Evolutionary conservation across 2,113 vertebrate genomes (phyloP).

Genomic region (pig (Sus scrofa)): DNA sequence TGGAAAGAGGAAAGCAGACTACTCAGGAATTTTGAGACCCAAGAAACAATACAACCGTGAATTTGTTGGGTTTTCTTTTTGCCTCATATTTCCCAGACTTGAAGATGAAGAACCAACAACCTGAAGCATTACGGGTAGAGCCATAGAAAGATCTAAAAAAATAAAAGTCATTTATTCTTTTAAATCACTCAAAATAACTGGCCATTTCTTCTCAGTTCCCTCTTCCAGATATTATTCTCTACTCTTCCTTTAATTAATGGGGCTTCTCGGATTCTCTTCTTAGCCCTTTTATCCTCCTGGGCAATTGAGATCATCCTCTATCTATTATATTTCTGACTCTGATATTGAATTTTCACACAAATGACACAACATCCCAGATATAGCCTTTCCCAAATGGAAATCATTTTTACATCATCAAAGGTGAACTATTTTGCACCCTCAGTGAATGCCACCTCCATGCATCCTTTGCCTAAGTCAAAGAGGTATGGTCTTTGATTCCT

Average conservation of each 20-base stretch:
- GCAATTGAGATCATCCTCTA: not conserved
- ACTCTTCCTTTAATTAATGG: not conserved
- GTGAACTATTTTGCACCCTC: not conserved
- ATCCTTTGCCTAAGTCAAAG: not conserved
- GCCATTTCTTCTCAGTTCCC: not conserved
- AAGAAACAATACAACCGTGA: not conserved
- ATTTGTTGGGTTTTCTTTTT: not conserved
- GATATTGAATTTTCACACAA: not conserved
- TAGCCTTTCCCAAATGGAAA: not conserved
- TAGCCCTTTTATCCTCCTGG: not conserved
- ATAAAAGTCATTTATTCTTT: not conserved
- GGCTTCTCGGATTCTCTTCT: not conserved
- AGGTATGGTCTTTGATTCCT: not conserved
- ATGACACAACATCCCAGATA: not conserved
- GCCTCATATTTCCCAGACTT: not conserved
- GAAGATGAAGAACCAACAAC: not conserved
- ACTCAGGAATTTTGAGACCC: not conserved
- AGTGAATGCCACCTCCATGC: not conserved
- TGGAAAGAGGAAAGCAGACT: not conserved
- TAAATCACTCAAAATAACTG: not conserved
- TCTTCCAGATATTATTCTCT: not conserved
- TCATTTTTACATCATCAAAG: not conserved
- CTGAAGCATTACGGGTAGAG: not conserved
- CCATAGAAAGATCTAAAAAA: not conserved
- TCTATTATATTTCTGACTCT: not conserved